A percentile compares a stretch with the other conserved stretches of the same genome.
Conservation (phyloP, 2,888 invertebrate species). For the Mimumesa dahlbomi region DNA sequence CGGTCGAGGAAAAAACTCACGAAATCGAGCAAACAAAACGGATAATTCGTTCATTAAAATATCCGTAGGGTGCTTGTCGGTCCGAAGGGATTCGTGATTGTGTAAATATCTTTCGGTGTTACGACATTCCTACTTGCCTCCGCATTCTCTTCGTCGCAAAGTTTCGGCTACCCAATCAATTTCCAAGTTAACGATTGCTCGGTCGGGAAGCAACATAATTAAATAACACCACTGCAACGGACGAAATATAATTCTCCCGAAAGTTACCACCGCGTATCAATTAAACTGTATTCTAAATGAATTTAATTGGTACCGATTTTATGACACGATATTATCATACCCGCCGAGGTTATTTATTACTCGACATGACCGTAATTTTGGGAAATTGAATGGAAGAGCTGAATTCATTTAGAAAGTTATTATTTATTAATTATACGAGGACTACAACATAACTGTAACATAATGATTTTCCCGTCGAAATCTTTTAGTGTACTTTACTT, state of each 20-base stretch:
- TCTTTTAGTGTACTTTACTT: neutral
- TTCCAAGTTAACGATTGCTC: conserved; percentile 27
- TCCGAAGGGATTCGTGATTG: conserved; percentile 12
- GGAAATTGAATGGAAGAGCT: no score
- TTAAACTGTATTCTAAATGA: neutral
- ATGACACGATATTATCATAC: no score
- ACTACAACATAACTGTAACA: no score
- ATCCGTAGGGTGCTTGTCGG: neutral
- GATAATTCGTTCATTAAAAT: conserved; percentile 15
- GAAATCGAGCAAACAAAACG: neutral
- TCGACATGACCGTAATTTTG: no score
- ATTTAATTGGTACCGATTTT: no score
- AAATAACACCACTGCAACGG: neutral
- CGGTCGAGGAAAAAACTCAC: no score
- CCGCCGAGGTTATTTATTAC: no score
- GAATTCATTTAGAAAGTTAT: no score
- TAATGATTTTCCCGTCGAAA: no score
- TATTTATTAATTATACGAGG: no score
- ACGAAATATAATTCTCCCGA: neutral
- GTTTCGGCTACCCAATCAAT: conserved; percentile 27
- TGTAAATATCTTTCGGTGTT: conserved; percentile 9
- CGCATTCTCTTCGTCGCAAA: neutral
- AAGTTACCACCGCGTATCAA: neutral
- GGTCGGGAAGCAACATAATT: neutral
- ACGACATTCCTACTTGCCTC: conserved; percentile 1